Percentiles rank a stretch among this genome's conserved stretches.
Evolutionary conservation across 2,113 vertebrate species (phyloP).

Genomic region (Dolichallabes microphthalmus): DNA sequence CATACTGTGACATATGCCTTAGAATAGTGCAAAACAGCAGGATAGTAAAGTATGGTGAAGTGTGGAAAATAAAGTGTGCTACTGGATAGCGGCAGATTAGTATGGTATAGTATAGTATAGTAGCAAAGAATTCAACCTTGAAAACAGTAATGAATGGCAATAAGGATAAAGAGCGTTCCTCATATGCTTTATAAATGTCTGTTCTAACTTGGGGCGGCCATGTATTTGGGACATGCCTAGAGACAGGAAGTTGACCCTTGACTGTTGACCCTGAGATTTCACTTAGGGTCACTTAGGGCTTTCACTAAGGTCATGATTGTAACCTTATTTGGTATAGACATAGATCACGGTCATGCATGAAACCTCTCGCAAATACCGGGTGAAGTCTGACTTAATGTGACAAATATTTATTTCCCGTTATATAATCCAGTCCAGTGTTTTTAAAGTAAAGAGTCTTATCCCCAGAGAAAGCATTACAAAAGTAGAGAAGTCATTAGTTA

Average conservation of each 20-base stretch:
- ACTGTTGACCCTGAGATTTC: background rate
- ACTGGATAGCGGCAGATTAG: too few species aligned
- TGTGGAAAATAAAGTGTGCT: too few species aligned
- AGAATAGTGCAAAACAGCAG: too few species aligned
- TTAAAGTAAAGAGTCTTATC: background rate
- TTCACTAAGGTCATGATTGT: background rate
- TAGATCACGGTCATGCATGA: background rate
- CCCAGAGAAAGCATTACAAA: background rate
- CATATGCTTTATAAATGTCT: too few species aligned
- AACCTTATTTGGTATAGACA: background rate
- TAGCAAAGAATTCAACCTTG: too few species aligned
- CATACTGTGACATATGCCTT: too few species aligned
- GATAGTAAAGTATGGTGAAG: too few species aligned
- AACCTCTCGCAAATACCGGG: background rate
- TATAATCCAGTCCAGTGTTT: background rate
- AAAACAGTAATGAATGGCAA: too few species aligned
- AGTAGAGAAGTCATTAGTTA: conserved; percentile 8
- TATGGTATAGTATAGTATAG: too few species aligned
- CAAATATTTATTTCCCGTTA: background rate
- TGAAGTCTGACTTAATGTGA: background rate
- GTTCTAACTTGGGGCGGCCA: too few species aligned
- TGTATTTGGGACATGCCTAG: too few species aligned
- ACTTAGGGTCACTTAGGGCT: background rate
- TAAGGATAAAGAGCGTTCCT: too few species aligned
- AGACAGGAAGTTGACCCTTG: background rate